Conservation (phyloP, 2,113 vertebrate species). For the Andinoacara biseriatus region DNA sequence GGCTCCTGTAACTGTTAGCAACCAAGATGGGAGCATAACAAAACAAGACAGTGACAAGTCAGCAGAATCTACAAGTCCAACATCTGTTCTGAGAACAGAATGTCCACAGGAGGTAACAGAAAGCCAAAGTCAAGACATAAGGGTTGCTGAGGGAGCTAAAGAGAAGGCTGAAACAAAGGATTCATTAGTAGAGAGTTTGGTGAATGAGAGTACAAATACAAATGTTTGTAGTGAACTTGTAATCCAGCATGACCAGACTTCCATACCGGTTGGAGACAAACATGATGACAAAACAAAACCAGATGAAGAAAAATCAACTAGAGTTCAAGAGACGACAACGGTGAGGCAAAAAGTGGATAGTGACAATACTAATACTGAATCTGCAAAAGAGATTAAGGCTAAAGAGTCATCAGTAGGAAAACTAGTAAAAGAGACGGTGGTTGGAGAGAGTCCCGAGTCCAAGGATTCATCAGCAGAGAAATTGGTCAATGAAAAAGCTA, state of each 20-base stretch:
- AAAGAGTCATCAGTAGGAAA: no score
- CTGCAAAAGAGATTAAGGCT: neutral
- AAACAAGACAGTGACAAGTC: neutral
- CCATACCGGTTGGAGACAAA: neutral
- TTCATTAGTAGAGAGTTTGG: neutral
- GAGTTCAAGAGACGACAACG: neutral
- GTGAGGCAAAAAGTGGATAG: neutral
- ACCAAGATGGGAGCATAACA: neutral
- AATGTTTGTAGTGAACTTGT: no score
- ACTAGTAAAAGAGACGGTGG: no score
- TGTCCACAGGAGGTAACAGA: neutral
- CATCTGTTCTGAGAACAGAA: neutral
- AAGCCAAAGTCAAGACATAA: neutral
- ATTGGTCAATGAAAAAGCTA: neutral
- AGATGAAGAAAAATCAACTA: neutral
- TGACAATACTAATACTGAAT: no score
- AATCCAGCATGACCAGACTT: neutral
- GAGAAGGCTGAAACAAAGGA: neutral
- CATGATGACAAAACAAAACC: neutral
- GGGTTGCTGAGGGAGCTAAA: neutral
- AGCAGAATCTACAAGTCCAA: neutral
- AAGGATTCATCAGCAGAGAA: neutral
- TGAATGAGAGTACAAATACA: neutral
- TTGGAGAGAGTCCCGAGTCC: neutral
- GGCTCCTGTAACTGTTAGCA: rapidly evolving